phyloP scores from a whole-genome alignment of 2,113 vertebrate genomes.

The Myanophis thanlyinensis region DNA sequence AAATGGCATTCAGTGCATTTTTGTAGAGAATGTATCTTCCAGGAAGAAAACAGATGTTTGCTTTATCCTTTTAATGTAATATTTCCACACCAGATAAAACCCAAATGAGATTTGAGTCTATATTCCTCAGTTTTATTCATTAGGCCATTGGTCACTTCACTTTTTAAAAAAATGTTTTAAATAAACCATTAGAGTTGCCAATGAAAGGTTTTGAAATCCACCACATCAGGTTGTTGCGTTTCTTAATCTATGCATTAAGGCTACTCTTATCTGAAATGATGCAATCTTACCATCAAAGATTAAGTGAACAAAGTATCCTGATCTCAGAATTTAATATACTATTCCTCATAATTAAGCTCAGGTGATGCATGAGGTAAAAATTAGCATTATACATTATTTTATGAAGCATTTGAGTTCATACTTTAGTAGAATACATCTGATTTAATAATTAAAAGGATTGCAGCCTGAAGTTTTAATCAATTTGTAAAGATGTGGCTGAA shows the following conservation, averaged over 20 bases:
- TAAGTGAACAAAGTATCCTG: background rate
- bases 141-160: background rate
- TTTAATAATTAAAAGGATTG: background rate
- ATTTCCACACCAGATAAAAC: background rate
- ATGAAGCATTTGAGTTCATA: background rate
- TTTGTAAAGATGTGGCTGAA: background rate
- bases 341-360: background rate
- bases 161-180: background rate
- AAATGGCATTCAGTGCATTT: background rate
- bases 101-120: background rate
- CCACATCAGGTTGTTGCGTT: too few species aligned
- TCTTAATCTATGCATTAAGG: background rate
- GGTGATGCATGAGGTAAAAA: background rate
- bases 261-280: background rate
- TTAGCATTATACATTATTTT: background rate
- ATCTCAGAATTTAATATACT: background rate
- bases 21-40: background rate
- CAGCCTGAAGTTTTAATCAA: background rate
- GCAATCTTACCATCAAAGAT: background rate
- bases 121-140: background rate
- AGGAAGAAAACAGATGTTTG: background rate
- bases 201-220: background rate
- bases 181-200: background rate
- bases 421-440: background rate
- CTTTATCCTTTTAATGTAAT: background rate